Conservation (phyloP, 1,140 invertebrate species). For the Tenebrio molitor region DNA sequence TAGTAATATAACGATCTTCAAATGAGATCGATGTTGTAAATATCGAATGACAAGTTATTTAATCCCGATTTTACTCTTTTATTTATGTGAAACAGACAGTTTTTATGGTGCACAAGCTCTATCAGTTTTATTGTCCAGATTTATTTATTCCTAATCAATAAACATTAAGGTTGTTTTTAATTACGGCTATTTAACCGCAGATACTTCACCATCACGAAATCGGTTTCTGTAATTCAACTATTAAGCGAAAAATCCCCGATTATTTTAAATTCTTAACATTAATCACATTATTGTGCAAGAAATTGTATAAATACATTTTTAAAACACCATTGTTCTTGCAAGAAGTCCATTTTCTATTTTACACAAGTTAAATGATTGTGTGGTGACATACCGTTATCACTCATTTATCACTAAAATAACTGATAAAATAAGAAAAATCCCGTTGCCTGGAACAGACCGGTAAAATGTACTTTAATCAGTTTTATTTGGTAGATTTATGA, state of each 20-base stretch:
- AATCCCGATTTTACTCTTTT: neutral
- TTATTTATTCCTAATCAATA: neutral
- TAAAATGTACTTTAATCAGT: no score
- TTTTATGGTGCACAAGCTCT: neutral
- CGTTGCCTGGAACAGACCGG: no score
- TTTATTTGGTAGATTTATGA: neutral
- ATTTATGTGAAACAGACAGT: neutral
- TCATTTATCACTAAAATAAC: neutral
- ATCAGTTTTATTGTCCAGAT: neutral
- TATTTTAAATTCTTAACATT: no score
- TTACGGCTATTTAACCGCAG: neutral
- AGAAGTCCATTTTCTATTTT: no score
- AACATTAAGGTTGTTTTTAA: no score
- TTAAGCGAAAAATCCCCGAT: no score
- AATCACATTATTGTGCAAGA: no score
- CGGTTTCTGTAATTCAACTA: no score
- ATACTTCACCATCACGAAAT: neutral
- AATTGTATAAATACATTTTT: no score
- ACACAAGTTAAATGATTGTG: no score
- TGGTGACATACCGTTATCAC: neutral
- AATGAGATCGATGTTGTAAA: slow-evolving; percentile 17
- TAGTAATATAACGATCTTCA: slow-evolving; percentile 18
- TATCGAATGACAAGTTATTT: neutral
- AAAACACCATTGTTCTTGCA: no score
- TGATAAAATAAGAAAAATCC: neutral